phyloP scores from a whole-genome alignment of 2,888 invertebrate genomes.

The Drosophila cracens region DNA sequence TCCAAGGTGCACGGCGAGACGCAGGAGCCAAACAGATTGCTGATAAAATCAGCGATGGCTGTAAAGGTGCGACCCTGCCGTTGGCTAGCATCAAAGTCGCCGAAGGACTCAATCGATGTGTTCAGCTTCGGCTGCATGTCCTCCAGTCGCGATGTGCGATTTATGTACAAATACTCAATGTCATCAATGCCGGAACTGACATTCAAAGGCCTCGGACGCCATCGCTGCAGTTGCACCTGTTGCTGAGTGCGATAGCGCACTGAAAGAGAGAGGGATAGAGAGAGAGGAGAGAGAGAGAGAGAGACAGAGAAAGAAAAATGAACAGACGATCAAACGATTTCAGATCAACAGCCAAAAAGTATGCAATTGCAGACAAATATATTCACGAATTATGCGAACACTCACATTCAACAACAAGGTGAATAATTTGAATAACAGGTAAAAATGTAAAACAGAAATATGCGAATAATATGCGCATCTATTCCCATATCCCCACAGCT shows the following conservation, averaged over 20 bases:
- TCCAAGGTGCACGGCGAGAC: slow-evolving; percentile 75
- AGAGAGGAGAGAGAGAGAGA: too few species aligned
- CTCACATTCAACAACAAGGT: neutral
- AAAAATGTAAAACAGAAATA: neutral
- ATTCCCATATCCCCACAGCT: neutral
- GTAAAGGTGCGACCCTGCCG: slow-evolving; percentile 73
- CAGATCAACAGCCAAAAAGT: slow-evolving; percentile 39
- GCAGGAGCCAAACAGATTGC: slow-evolving; percentile 61
- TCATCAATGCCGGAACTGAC: slow-evolving; percentile 23
- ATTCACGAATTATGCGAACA: neutral
- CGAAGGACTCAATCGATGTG: slow-evolving; percentile 71
- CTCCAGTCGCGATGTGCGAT: slow-evolving; percentile 56
- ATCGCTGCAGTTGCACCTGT: slow-evolving; percentile 46
- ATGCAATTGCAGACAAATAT: slow-evolving; percentile 20
- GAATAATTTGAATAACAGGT: neutral
- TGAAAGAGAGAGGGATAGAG: slow-evolving; percentile 3
- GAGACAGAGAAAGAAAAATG: neutral
- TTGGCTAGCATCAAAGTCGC: slow-evolving; percentile 58
- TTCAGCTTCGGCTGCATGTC: slow-evolving; percentile 52
- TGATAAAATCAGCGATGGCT: slow-evolving; percentile 68
- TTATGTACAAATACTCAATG: slow-evolving; percentile 46
- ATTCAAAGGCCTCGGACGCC: slow-evolving; percentile 42
- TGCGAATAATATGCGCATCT: neutral
- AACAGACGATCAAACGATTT: neutral
- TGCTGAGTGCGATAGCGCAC: slow-evolving; percentile 56